Conservation (phyloP, 2,888 invertebrate species). For the Hypercompe scribonia region DNA sequence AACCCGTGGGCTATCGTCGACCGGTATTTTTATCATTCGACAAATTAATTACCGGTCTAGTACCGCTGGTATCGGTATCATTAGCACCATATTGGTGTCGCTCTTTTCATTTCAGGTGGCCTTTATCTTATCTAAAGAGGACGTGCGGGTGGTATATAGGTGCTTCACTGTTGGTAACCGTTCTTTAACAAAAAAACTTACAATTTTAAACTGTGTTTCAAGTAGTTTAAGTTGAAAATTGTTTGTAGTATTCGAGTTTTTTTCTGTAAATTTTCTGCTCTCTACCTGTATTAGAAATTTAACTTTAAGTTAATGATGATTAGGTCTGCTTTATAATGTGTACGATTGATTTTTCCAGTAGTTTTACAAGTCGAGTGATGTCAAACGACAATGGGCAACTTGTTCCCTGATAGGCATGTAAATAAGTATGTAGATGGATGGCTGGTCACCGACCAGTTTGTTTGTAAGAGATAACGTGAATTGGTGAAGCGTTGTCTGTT, state of each 20-base stretch:
- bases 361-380: constrained; percentile 72
- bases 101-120: constrained; percentile 77
- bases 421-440: constrained; percentile 81
- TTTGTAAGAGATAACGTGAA: constrained; percentile 62
- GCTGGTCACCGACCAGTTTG: constrained; percentile 79
- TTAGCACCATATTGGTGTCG: constrained; percentile 82
- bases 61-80: constrained; percentile 71
- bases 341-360: constrained; percentile 73
- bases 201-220: constrained; percentile 46
- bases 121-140: constrained; percentile 86
- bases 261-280: constrained; percentile 66
- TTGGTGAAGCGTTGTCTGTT: constrained; percentile 49
- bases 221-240: constrained; percentile 31
- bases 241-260: constrained; percentile 34
- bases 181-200: constrained; percentile 24
- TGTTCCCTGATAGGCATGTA: constrained; percentile 83
- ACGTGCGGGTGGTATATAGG: constrained; percentile 83
- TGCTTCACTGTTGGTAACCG: constrained; percentile 74
- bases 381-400: constrained; percentile 80
- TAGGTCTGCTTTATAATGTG: constrained; percentile 56
- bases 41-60: constrained; percentile 78
- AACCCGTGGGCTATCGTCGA: constrained; percentile 59
- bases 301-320: constrained; percentile 10
- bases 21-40: constrained; percentile 71
- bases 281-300: constrained; percentile 32